Evolutionary conservation across 1,140 invertebrate genomes (phyloP).

Genomic region (Doryteuthis pealeii): DNA sequence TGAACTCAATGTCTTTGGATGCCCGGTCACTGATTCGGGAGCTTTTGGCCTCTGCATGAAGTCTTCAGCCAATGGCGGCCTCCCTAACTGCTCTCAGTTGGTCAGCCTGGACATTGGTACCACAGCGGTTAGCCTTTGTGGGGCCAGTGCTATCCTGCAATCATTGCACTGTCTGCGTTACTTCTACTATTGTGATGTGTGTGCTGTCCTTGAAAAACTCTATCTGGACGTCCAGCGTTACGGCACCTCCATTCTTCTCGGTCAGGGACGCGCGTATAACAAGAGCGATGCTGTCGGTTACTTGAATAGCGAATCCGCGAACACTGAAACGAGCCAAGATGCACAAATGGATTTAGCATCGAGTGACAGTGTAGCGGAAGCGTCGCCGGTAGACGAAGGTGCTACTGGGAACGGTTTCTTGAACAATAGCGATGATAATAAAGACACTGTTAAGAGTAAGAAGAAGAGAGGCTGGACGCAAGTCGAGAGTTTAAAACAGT

Average conservation of each 20-base stretch:
- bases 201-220: constrained; percentile 10
- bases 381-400: background rate
- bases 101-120: constrained; percentile 6
- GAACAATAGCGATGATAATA: background rate
- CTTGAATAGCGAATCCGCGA: too few species aligned
- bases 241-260: background rate
- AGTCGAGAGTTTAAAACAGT: background rate
- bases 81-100: background rate
- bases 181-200: constrained; percentile 9
- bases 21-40: constrained; percentile 1
- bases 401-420: background rate
- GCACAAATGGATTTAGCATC: background rate
- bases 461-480: background rate
- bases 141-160: background rate
- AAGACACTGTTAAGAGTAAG: background rate
- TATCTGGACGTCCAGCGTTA: background rate
- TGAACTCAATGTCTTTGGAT: constrained; percentile 8
- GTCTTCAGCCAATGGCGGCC: background rate
- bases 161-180: background rate
- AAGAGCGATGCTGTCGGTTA: too few species aligned
- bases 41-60: constrained; percentile 6
- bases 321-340: background rate
- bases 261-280: background rate
- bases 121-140: background rate
- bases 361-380: background rate